These are phyloP conservation scores for Eciton burchellii DNA, from an alignment of 1,140 invertebrate genomes.

Conservation along the genomic window DNA sequence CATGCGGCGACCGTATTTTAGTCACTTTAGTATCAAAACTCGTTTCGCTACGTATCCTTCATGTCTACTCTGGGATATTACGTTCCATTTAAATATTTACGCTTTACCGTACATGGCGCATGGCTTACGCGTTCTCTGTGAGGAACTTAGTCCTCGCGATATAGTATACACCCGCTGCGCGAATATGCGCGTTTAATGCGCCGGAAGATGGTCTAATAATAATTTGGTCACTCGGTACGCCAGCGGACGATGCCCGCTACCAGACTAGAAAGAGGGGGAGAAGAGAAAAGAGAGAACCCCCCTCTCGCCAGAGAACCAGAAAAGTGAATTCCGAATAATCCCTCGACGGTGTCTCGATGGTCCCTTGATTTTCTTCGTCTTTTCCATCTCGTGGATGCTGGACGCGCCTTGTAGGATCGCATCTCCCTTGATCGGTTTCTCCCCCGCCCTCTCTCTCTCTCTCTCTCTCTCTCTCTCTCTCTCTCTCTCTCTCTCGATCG, in stretches of 20 bases:
- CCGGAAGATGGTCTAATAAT: conserved; percentile 21
- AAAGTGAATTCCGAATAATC: not conserved
- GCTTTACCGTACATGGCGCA: conserved; percentile 60
- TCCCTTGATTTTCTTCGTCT: too few species aligned
- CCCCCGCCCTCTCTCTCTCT: too few species aligned
- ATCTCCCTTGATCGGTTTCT: too few species aligned
- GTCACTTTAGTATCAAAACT: conserved; percentile 61
- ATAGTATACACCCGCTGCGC: conserved; percentile 4
- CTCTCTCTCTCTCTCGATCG: conserved; percentile 5
- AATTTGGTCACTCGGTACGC: conserved; percentile 29
- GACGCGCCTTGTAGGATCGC: not conserved
- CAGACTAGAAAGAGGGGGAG: too few species aligned
- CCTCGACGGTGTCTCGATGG: too few species aligned
- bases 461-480: too few species aligned
- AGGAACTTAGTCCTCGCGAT: conserved; percentile 46
- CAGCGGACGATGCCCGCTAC: too few species aligned
- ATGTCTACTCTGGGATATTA: conserved; percentile 68
- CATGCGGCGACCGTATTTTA: conserved; percentile 57
- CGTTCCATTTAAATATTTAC: conserved; percentile 72
- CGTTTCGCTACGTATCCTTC: conserved; percentile 50
- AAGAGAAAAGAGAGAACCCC: not conserved
- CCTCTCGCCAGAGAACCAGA: not conserved
- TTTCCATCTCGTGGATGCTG: not conserved
- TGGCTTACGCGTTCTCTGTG: conserved; percentile 53
- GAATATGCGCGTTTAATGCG: conserved; percentile 29